Conservation (phyloP, 2,113 vertebrate genomes). For the Ariopsis seemanni region DNA sequence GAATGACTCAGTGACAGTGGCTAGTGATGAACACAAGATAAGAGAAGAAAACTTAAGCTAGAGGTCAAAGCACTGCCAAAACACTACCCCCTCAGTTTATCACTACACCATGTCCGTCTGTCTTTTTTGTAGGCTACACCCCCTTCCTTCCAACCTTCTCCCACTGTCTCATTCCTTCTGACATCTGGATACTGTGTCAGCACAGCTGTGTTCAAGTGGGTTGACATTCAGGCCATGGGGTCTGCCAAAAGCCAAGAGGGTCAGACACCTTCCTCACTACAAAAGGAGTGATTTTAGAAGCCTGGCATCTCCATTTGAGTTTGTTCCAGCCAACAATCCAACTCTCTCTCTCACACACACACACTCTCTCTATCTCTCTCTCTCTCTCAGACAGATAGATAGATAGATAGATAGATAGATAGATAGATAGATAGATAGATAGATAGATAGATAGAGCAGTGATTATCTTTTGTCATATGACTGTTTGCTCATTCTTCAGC, state of each 20-base stretch:
- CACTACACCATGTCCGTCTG: conserved; percentile 34
- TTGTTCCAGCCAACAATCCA: neutral
- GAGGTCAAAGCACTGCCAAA: conserved; percentile 2
- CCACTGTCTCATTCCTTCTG: conserved; percentile 32
- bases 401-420: no score
- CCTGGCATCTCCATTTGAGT: conserved; percentile 48
- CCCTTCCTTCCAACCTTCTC: neutral
- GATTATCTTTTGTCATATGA: no score
- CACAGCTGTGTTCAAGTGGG: conserved; percentile 58
- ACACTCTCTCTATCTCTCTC: neutral
- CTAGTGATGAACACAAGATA: conserved; percentile 43
- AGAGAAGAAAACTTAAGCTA: conserved; percentile 24
- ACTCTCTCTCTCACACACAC: conserved; percentile 18
- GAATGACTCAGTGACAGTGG: conserved; percentile 45
- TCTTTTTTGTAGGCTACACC: conserved; percentile 7
- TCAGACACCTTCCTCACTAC: conserved; percentile 56
- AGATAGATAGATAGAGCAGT: no score
- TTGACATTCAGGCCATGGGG: conserved; percentile 55
- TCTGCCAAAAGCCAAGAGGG: conserved; percentile 61
- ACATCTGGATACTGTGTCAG: conserved; percentile 65
- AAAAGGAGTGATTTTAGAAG: conserved; percentile 55
- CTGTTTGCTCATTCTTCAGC: neutral
- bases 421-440: no score
- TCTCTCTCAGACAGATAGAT: no score
- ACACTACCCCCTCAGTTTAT: conserved; percentile 6